Percentiles rank a stretch among this genome's conserved stretches.
Conservation (phyloP, 1,140 invertebrate genomes). For the Solen grandis region DNA sequence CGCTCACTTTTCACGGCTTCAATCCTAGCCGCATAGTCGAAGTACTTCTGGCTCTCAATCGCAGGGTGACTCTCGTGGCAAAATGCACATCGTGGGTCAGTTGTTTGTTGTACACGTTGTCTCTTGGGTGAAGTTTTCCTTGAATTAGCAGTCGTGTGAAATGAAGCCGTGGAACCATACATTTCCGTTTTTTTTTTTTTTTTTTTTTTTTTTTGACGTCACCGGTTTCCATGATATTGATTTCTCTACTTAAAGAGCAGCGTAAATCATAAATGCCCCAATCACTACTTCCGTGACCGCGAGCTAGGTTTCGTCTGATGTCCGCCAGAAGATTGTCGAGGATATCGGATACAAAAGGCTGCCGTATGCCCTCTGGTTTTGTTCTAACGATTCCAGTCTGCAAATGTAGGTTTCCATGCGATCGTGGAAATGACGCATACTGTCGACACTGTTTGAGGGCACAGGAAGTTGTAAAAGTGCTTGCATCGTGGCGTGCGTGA, state of each 20-base stretch:
- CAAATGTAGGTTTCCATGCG: conserved; percentile 41
- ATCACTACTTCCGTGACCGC: background rate
- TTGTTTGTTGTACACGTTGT: no score
- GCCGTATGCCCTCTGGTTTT: conserved; percentile 22
- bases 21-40: no score
- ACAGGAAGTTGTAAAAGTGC: conserved; percentile 22
- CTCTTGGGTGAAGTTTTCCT: conserved; percentile 6
- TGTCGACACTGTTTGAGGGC: background rate
- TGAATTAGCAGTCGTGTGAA: background rate
- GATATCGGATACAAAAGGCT: conserved; percentile 29
- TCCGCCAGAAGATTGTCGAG: conserved; percentile 32
- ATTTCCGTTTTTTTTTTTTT: no score
- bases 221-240: background rate
- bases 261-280: conserved; percentile 1
- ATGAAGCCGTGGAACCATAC: no score
- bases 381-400: conserved; percentile 6
- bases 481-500: conserved; percentile 40
- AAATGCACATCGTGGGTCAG: no score
- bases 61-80: conserved; percentile 8
- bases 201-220: background rate
- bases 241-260: background rate
- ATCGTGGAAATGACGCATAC: conserved; percentile 45
- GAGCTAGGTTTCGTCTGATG: background rate
- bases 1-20: background rate
- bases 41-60: no score